Evolutionary conservation across 2,888 invertebrate species (phyloP).

Genomic region (Portevinia maculata): DNA sequence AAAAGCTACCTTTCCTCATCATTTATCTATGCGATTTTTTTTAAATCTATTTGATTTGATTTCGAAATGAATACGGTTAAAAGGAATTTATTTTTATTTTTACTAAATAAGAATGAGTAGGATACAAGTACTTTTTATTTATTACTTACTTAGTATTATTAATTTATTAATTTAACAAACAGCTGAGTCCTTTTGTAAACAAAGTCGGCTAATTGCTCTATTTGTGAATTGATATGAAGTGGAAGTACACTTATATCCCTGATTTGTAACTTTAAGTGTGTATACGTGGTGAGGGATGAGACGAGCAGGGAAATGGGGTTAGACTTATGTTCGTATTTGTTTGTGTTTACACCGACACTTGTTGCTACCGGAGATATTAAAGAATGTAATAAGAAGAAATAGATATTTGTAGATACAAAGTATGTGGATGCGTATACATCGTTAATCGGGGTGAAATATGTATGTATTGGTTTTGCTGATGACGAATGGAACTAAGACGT

Average conservation of each 20-base stretch:
- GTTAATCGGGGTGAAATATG: background rate
- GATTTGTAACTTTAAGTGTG: conserved; percentile 45
- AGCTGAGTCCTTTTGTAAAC: background rate
- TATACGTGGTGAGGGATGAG: conserved; percentile 6
- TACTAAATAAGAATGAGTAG: background rate
- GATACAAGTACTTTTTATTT: conserved; percentile 1
- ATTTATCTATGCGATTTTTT: conserved; percentile 23
- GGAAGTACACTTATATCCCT: conserved; percentile 11
- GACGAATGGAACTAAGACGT: no score
- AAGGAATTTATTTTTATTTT: background rate
- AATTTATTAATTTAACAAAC: conserved; percentile 51
- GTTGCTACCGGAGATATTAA: conserved; percentile 54
- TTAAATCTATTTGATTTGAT: background rate
- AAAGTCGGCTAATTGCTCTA: conserved; percentile 26
- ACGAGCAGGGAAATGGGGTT: background rate
- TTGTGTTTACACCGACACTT: conserved; percentile 64
- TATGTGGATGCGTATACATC: background rate
- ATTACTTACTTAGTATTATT: conserved; percentile 23
- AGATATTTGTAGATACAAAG: background rate
- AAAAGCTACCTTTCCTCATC: no score
- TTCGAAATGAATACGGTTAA: background rate
- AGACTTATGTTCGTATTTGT: conserved; percentile 45
- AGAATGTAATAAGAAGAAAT: conserved; percentile 20
- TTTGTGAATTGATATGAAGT: conserved; percentile 16
- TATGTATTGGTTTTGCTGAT: background rate